These are phyloP conservation scores for Mechanitis mazaeus DNA, from an alignment of 2,888 invertebrate species.

Conservation along the genomic window DNA sequence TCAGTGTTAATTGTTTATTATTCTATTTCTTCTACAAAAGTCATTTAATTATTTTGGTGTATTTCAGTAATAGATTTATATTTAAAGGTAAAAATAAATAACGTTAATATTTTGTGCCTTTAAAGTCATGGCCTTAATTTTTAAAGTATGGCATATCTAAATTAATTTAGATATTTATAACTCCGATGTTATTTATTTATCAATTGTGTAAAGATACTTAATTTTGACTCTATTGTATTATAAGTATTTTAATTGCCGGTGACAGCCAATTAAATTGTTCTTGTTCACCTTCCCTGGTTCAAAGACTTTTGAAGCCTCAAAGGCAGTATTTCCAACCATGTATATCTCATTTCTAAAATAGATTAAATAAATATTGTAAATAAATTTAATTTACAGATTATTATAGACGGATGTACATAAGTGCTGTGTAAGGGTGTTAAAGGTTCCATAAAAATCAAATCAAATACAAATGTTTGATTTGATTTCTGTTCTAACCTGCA, in stretches of 20 bases:
- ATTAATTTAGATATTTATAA: no score
- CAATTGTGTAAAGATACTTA: slow-evolving; percentile 31
- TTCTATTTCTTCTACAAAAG: no score
- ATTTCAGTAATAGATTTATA: no score
- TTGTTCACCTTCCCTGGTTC: slow-evolving; percentile 34
- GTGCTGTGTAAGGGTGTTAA: slow-evolving; percentile 67
- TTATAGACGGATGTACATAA: slow-evolving; percentile 46
- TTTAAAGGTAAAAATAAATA: no score
- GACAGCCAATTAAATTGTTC: slow-evolving; percentile 38
- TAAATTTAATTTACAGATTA: slow-evolving; percentile 23
- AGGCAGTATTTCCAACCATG: slow-evolving; percentile 11
- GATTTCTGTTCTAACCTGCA: slow-evolving; percentile 74
- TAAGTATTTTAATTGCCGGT: slow-evolving; percentile 38
- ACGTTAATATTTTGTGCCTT: no score
- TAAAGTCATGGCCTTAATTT: no score
- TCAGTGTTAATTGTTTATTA: no score
- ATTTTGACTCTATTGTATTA: slow-evolving; percentile 33
- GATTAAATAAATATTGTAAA: neutral
- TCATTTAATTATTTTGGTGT: no score
- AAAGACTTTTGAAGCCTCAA: slow-evolving; percentile 32
- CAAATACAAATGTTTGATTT: slow-evolving; percentile 54
- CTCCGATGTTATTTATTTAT: no score
- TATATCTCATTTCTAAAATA: neutral
- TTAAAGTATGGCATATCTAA: no score
- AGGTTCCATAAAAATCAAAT: slow-evolving; percentile 56